Evolutionary conservation across 2,797 vertebrate genomes (phyloP).

Genomic region (Chiroxiphia lanceolata): DNA sequence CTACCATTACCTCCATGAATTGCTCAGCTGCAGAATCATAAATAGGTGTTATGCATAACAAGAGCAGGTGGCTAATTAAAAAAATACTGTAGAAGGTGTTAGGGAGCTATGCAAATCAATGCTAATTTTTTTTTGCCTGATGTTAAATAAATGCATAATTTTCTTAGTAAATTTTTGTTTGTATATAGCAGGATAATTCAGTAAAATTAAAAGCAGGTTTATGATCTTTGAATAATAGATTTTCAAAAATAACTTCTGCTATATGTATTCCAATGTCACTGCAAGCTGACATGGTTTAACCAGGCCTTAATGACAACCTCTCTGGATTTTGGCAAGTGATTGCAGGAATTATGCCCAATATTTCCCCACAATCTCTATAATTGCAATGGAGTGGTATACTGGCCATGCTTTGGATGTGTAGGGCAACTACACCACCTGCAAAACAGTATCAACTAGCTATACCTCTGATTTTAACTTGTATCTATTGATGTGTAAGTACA

Average conservation of each 20-base stretch:
- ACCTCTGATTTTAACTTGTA: background rate
- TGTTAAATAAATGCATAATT: background rate
- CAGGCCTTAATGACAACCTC: background rate
- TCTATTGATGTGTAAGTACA: fast-evolving
- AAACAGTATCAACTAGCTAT: background rate
- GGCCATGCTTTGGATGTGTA: fast-evolving
- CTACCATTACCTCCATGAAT: background rate
- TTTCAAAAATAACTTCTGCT: background rate
- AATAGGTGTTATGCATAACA: background rate
- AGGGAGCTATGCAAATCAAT: background rate
- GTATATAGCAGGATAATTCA: background rate
- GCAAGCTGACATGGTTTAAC: background rate
- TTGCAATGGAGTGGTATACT: background rate
- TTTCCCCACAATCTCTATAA: background rate
- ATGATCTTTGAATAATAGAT: background rate
- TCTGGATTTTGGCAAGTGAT: background rate
- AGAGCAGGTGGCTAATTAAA: conserved; percentile 4
- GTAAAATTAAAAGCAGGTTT: background rate
- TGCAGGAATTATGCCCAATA: background rate
- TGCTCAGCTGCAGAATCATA: background rate
- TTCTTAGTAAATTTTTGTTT: background rate
- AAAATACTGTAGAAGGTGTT: background rate
- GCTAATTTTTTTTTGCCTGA: background rate
- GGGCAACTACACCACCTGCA: background rate
- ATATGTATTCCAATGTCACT: background rate